Evolutionary conservation across 2,888 invertebrate species (phyloP).

Genomic region (Mellilla xanthometata): DNA sequence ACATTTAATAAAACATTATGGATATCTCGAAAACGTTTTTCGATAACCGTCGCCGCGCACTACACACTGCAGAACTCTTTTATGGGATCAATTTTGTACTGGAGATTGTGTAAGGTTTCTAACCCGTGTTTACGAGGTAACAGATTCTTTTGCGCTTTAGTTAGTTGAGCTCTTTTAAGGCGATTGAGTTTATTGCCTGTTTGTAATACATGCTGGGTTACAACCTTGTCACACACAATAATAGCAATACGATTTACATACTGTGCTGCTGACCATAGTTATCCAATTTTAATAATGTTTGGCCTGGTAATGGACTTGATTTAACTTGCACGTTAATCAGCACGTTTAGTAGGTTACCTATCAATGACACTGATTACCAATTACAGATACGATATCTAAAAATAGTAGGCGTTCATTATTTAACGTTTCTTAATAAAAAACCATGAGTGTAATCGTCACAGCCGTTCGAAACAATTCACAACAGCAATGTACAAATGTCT

Average conservation of each 20-base stretch:
- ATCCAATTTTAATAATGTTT: too few relatives aligned
- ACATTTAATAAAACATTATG: slow-evolving; percentile 82
- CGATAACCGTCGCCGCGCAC: slow-evolving; percentile 58
- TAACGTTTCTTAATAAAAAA: too few relatives aligned
- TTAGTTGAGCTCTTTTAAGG: slow-evolving; percentile 10
- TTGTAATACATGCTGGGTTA: too few relatives aligned
- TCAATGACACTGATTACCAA: too few relatives aligned
- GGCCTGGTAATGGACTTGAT: not conserved
- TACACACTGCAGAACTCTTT: slow-evolving; percentile 33
- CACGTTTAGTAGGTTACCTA: slow-evolving; percentile 2
- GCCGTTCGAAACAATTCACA: too few relatives aligned
- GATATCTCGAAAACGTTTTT: slow-evolving; percentile 64
- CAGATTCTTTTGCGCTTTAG: slow-evolving; percentile 11
- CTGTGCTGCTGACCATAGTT: too few relatives aligned
- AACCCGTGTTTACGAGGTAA: slow-evolving; percentile 17
- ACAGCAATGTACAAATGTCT: too few relatives aligned
- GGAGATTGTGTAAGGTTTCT: slow-evolving; percentile 18
- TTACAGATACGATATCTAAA: too few relatives aligned
- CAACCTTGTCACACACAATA: too few relatives aligned
- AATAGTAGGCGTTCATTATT: too few relatives aligned
- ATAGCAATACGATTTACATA: too few relatives aligned
- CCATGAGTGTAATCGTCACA: too few relatives aligned
- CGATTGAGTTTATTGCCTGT: slow-evolving; percentile 7
- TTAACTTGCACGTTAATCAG: slow-evolving; percentile 8
- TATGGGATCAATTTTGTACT: slow-evolving; percentile 24